Evolutionary conservation across 2,888 invertebrate genomes (phyloP).

Genomic region (Idaea biselata): DNA sequence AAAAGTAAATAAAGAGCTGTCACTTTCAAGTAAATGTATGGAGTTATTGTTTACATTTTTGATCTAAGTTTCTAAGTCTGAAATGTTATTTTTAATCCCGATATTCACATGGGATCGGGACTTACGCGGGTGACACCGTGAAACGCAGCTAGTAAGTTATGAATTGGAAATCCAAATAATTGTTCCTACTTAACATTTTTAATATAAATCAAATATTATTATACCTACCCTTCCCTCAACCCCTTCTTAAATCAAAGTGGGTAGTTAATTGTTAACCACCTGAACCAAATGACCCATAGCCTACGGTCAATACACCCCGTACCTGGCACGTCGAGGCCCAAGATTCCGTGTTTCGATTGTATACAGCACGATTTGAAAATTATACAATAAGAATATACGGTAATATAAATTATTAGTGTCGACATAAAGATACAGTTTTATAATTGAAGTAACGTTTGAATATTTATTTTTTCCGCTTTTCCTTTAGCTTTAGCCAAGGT

Average conservation of each 20-base stretch:
- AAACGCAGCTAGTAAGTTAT: too few relatives aligned
- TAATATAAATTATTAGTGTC: constrained; percentile 34
- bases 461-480: constrained; percentile 23
- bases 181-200: background rate
- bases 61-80: too few relatives aligned
- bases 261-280: constrained; percentile 24
- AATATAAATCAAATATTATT: background rate
- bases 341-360: constrained; percentile 63
- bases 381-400: constrained; percentile 25
- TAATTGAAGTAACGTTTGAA: constrained; percentile 27
- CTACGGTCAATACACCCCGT: constrained; percentile 69
- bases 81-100: too few relatives aligned
- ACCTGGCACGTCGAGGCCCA: constrained; percentile 61
- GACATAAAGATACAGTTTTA: constrained; percentile 29
- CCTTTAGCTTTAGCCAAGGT: constrained; percentile 9
- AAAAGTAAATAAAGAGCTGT: too few relatives aligned
- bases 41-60: too few relatives aligned
- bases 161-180: background rate
- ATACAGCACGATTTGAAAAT: constrained; percentile 40
- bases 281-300: constrained; percentile 44
- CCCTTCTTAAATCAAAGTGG: background rate
- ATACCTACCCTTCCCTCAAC: background rate
- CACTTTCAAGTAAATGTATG: too few relatives aligned
- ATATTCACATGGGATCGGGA: too few relatives aligned
- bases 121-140: too few relatives aligned